Conservation (phyloP, 2,797 vertebrate species). For the Arrhamphus sclerolepis region DNA sequence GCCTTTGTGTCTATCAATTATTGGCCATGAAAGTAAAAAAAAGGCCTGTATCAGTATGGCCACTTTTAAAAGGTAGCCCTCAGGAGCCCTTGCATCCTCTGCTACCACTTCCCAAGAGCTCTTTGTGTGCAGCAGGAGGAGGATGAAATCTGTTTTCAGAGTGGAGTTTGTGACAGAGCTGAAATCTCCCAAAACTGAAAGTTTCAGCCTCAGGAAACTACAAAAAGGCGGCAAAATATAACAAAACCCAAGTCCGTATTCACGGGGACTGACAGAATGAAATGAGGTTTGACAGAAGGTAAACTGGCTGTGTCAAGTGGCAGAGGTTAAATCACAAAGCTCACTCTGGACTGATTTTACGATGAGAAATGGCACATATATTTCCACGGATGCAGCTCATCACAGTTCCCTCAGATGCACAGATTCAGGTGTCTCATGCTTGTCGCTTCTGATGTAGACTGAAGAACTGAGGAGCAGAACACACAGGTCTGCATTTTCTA, state of each 20-base stretch:
- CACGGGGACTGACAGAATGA: too few species aligned
- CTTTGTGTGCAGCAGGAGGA: constrained; percentile 1
- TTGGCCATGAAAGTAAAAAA: constrained; percentile 68
- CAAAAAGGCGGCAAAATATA: neutral
- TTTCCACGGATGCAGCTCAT: neutral
- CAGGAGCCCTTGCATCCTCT: constrained; percentile 2
- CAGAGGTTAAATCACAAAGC: constrained; percentile 22
- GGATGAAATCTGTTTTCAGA: too few species aligned
- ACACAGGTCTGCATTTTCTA: too few species aligned
- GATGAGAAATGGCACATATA: neutral
- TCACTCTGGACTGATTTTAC: constrained; percentile 5
- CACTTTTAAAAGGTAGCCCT: constrained; percentile 65
- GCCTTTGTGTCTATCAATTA: constrained; percentile 73
- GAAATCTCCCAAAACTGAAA: neutral
- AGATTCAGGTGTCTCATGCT: too few species aligned
- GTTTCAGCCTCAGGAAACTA: constrained; percentile 4
- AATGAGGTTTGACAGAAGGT: constrained; percentile 24
- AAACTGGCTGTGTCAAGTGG: constrained; percentile 12
- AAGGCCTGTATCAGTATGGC: constrained; percentile 67
- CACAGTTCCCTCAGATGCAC: too few species aligned
- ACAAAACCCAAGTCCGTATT: neutral
- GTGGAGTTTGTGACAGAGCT: neutral
- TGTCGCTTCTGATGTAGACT: too few species aligned
- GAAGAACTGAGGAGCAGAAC: too few species aligned
- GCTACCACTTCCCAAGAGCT: constrained; percentile 15